Base-by-base conservation (phyloP, 2,888 invertebrate genomes). In the Hartigia nigra region DNA sequence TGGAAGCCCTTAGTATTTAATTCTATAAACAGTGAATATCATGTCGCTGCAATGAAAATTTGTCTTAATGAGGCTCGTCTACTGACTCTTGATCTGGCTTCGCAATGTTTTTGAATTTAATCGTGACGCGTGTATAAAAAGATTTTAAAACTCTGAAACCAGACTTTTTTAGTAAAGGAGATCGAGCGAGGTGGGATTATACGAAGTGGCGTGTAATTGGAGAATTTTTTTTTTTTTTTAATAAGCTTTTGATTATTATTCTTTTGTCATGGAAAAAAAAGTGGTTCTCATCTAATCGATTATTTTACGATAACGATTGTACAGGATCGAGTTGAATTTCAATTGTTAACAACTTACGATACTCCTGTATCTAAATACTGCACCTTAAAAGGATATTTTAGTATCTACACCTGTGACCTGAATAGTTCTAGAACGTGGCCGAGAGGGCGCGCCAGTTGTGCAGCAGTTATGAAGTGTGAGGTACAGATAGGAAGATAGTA, bases 1-100 rank as follows among this genome's bases (percentile, higher is more conserved):
- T 35, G 78, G 81, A 84, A 86, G 84, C 82, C 80, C n/a, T 79
- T 79, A 82, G 74, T 78, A 81, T 80, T 84, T 78, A 81, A 82
- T 80, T 74, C 80, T 9, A 14, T 2, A 5, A 55, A 55, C 5
- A 55, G 23, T 23, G 5, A 23, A 55, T 9, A 55, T 9, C 9
- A 23, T 23, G 5, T 55, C 2, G 23, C 55, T 23, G 5, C 23
- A 5, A 23, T 5, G 5, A 23, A 23, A 23, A 1, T 55, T 9
- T 23, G 55, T 9, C 55, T 23, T 55, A 9, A 55, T 9, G 23
- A 55, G 23, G 23, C 14, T 9, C 23, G n/a, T n/a, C 23, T 55
- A 55, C 23, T 23, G 23, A 55, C 23, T 23, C 23, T 23, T 55
- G 55, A 55, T 1, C 14, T 39, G 4, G 4, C 0, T 23, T 23